Base-by-base conservation (phyloP, 2,797 vertebrate species). In the Leptodactylus fallax region DNA sequence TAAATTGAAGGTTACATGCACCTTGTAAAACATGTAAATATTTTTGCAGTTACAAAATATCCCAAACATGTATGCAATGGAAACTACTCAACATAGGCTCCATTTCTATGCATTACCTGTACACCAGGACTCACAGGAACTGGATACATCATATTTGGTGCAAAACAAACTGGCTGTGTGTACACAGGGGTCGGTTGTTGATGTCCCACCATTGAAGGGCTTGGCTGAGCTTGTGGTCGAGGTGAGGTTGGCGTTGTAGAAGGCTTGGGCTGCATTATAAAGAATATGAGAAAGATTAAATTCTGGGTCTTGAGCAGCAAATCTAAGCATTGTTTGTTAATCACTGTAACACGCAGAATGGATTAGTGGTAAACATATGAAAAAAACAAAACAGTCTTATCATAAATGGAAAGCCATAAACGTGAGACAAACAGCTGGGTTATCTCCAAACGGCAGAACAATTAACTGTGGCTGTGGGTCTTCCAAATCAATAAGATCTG, bases 71-170 rank as follows among this genome's bases (percentile, higher is more conserved):
- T 36, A 36, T 36, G 36, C 36, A 36, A 60, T 16, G 60, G 47
- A 51, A 14, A 7, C 36, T 25, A 45, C 45, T 12, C 11, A 4
- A 6, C 9, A 3, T 12, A 65, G 11, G 17, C 12, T 72, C n/a
- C 4, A 49, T 71, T 51, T 65, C 2, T 2, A 17, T 53, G 17
- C 13, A 63, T 76, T 95, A 99, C 98, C 96, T 99, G 98, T 81
- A 99, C 97, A 77, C 98, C 98, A 77, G 98, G 98, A 93, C 98
- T 99, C 92, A 99, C 98, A 47, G 98, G 97, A 91, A 99, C 96
- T 0, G 98, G 98, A 94, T 99, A 99, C 97, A 99, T 98, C 96
- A 96, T 95, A 92, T 96, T 96, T 92, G 98, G 98, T 90, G 97
- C 97, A 93, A 99, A 99, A 95, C 98, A 99, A 92, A 99, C 97